A percentile compares a stretch with the other conserved stretches of the same genome.
Evolutionary conservation across 2,888 invertebrate species (phyloP).

Genomic region (Platycheirus rosarum): DNA sequence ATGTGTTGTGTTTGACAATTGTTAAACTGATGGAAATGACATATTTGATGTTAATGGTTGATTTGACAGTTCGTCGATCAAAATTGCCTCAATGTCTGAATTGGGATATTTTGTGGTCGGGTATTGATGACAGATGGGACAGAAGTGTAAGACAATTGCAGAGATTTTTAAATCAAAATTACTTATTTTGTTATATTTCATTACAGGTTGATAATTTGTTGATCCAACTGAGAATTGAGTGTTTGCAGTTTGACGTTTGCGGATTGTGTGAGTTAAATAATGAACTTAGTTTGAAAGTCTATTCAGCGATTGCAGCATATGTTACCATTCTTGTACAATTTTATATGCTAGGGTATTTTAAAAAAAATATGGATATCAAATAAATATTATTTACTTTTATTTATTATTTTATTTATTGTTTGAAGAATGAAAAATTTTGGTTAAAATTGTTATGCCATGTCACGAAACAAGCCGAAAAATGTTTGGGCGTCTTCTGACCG

Average conservation of each 20-base stretch:
- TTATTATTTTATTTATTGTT: too few species aligned
- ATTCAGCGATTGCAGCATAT: constrained; percentile 23
- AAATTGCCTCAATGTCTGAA: constrained; percentile 75
- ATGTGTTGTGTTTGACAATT: neutral
- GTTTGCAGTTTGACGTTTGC: constrained; percentile 24
- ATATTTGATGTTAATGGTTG: constrained; percentile 30
- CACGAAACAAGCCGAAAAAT: too few species aligned
- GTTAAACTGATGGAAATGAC: too few species aligned
- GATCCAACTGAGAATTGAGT: constrained; percentile 25
- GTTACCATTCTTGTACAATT: constrained; percentile 52
- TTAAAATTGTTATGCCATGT: too few species aligned
- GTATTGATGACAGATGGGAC: constrained; percentile 79
- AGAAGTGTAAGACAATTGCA: constrained; percentile 75
- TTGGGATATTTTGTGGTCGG: constrained; percentile 78
- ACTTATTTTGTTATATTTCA: constrained; percentile 37
- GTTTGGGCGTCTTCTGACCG: too few species aligned
- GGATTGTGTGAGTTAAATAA: constrained; percentile 47
- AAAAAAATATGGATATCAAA: neutral
- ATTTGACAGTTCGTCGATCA: constrained; percentile 76
- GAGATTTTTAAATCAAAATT: neutral
- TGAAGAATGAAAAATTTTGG: too few species aligned
- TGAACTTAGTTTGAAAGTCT: constrained; percentile 7
- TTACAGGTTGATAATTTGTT: constrained; percentile 48
- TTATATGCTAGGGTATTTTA: constrained; percentile 25
- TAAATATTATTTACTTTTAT: too few species aligned